Percentiles rank a stretch among this genome's conserved stretches.
Conservation (phyloP, 2,113 vertebrate genomes). For the Protobothrops flavoviridis region DNA sequence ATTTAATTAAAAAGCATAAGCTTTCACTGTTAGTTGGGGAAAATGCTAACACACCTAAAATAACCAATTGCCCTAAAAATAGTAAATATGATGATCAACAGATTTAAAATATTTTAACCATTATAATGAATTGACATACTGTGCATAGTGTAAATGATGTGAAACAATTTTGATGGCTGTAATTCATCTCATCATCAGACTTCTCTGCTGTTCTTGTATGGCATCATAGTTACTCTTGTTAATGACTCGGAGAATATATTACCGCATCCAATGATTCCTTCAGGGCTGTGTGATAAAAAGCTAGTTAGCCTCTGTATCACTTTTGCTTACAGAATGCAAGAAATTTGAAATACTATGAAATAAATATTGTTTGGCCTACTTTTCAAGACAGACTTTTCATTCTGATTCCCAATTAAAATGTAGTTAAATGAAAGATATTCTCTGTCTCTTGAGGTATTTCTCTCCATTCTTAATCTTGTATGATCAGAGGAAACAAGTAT, state of each 20-base stretch:
- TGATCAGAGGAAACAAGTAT: neutral
- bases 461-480: neutral
- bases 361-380: neutral
- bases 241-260: neutral
- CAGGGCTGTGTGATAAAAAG: neutral
- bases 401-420: neutral
- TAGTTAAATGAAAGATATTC: neutral
- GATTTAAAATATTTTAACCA: neutral
- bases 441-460: neutral
- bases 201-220: neutral
- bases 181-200: neutral
- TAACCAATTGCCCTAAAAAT: neutral
- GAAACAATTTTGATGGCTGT: neutral
- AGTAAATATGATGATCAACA: neutral
- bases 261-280: neutral
- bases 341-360: neutral
- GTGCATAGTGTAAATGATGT: neutral
- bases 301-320: neutral
- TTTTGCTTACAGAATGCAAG: neutral
- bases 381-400: neutral
- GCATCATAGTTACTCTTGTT: neutral
- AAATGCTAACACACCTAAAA: neutral
- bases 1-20: neutral
- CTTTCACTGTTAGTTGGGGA: neutral
- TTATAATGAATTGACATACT: neutral